These are phyloP conservation scores for Lasioglossum calceatum DNA, from an alignment of 2,888 invertebrate genomes.

Conservation along the genomic window DNA sequence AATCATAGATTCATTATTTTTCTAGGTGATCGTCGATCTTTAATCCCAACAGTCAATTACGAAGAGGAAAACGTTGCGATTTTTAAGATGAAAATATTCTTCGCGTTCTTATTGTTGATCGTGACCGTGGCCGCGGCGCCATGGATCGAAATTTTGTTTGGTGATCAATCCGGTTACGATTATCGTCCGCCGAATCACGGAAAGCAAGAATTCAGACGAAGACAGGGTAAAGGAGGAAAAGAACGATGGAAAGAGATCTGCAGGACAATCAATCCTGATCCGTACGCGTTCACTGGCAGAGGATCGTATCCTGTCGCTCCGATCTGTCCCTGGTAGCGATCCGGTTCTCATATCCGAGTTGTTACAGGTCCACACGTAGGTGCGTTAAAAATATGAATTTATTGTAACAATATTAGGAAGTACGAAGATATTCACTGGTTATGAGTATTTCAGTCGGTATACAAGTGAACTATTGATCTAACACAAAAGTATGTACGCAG, in stretches of 20 bases:
- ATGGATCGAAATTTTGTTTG: conserved; percentile 76
- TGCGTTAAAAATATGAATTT: conserved; percentile 76
- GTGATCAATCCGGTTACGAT: conserved; percentile 61
- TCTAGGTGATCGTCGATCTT: neutral
- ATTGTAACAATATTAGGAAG: conserved; percentile 72
- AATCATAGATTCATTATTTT: neutral
- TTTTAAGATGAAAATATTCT: conserved; percentile 69
- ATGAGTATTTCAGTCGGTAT: conserved; percentile 73
- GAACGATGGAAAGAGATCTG: conserved; percentile 90
- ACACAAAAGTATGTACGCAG: conserved; percentile 51
- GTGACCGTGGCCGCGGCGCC: conserved; percentile 72
- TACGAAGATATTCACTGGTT: conserved; percentile 62
- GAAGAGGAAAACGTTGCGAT: neutral
- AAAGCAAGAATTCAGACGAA: conserved; percentile 59
- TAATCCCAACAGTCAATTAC: neutral
- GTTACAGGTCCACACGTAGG: neutral
- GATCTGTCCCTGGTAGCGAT: conserved; percentile 87
- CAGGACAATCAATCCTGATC: conserved; percentile 87
- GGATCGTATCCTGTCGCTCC: conserved; percentile 87
- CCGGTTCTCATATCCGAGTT: conserved; percentile 7
- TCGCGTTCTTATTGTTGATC: conserved; percentile 72
- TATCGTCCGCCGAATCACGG: conserved; percentile 39
- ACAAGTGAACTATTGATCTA: conserved; percentile 56
- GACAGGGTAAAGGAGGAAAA: conserved; percentile 82
- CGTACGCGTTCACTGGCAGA: conserved; percentile 86